phyloP scores from a whole-genome alignment of 2,113 vertebrate species.

The Antennarius striatus region DNA sequence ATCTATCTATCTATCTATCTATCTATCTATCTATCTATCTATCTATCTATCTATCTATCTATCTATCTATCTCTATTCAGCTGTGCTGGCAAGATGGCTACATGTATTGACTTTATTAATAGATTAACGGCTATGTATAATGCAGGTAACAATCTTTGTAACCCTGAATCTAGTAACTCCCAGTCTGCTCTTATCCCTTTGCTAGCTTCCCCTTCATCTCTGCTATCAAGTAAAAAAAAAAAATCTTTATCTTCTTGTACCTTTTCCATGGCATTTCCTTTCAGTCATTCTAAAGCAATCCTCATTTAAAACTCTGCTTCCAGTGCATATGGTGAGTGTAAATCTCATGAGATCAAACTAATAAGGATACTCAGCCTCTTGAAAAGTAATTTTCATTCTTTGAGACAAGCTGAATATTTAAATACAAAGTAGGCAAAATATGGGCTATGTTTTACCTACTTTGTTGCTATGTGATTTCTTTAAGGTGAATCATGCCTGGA shows the following conservation, averaged over 20 bases:
- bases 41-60: too few species aligned
- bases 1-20: too few species aligned
- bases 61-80: slow-evolving; percentile 33
- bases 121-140: slow-evolving; percentile 48
- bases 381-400: slow-evolving; percentile 26
- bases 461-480: slow-evolving; percentile 17
- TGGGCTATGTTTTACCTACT: slow-evolving; percentile 4
- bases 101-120: slow-evolving; percentile 41
- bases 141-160: slow-evolving; percentile 21
- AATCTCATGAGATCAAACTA: slow-evolving; percentile 28
- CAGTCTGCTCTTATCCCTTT: not conserved
- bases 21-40: too few species aligned
- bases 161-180: slow-evolving; percentile 15
- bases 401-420: slow-evolving; percentile 33
- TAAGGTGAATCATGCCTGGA: slow-evolving; percentile 27
- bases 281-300: slow-evolving; percentile 9
- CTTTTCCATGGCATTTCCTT: slow-evolving; percentile 3
- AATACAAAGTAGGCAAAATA: slow-evolving; percentile 34
- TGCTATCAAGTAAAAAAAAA: not conserved
- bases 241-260: not conserved
- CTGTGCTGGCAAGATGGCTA: slow-evolving; percentile 34
- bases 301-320: slow-evolving; percentile 12
- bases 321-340: not conserved
- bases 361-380: slow-evolving; percentile 27
- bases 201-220: slow-evolving; percentile 3